These are phyloP conservation scores for Ceratitis capitata DNA, from an alignment of 1,140 invertebrate genomes.

Conservation along the genomic window DNA sequence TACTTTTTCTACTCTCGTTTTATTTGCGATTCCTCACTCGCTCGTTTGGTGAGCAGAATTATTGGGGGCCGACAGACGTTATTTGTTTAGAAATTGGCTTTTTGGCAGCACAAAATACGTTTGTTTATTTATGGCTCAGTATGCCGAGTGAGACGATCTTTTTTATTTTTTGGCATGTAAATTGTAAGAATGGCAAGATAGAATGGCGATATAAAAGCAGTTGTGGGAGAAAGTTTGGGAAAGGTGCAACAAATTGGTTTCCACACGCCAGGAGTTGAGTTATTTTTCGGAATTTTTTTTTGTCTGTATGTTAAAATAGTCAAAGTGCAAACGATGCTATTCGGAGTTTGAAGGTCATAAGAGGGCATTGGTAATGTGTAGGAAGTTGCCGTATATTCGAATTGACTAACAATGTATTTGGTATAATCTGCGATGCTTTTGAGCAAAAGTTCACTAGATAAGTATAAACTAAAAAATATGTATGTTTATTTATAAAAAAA, in stretches of 20 bases:
- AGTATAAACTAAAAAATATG: too few relatives aligned
- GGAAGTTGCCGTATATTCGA: too few relatives aligned
- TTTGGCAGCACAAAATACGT: neutral
- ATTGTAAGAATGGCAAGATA: too few relatives aligned
- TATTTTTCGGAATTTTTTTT: too few relatives aligned
- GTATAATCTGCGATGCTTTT: too few relatives aligned
- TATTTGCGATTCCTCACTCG: neutral
- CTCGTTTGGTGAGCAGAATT: too few relatives aligned
- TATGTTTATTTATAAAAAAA: too few relatives aligned
- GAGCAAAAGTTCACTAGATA: too few relatives aligned
- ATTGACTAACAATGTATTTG: too few relatives aligned
- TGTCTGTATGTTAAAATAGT: neutral
- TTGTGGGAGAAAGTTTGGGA: conserved; percentile 19
- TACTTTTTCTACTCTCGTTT: neutral
- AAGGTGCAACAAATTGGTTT: conserved; percentile 12
- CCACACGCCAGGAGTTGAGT: conserved; percentile 5
- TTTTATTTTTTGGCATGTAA: too few relatives aligned
- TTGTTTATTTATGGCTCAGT: neutral
- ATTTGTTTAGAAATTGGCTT: neutral
- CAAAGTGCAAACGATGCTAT: neutral
- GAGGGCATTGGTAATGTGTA: neutral
- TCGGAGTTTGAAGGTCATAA: conserved; percentile 6
- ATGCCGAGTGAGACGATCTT: neutral
- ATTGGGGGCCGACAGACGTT: too few relatives aligned
- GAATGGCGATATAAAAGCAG: neutral